phyloP scores from a whole-genome alignment of 2,797 vertebrate species.

The Psittacula echo region DNA sequence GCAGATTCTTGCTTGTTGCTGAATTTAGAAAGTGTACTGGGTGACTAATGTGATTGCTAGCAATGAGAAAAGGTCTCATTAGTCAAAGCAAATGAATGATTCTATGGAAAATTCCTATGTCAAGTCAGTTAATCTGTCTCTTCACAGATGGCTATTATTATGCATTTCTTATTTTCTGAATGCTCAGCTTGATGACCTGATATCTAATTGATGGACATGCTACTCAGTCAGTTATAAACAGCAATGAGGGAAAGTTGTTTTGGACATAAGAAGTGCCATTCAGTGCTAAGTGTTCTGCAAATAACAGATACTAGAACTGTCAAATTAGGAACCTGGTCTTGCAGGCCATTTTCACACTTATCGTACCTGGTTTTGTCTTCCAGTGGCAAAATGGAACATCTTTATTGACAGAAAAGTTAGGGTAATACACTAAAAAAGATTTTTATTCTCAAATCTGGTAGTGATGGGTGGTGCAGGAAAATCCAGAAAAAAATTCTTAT shows the following conservation, averaged over 20 bases:
- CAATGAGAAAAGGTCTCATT: slow-evolving; percentile 44
- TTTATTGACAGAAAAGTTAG: background rate
- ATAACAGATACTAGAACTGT: background rate
- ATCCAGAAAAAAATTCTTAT: background rate
- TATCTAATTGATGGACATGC: background rate
- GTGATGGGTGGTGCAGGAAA: background rate
- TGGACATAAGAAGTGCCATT: background rate
- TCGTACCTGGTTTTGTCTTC: background rate
- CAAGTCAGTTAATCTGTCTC: background rate
- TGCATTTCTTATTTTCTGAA: background rate
- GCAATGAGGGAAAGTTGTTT: background rate
- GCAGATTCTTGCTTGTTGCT: slow-evolving; percentile 6
- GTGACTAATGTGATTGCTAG: slow-evolving; percentile 48
- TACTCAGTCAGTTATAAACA: background rate
- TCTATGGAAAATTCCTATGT: slow-evolving; percentile 39
- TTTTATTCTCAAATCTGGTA: background rate
- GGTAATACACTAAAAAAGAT: background rate
- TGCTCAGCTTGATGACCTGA: background rate
- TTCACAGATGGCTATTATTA: background rate
- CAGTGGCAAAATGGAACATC: background rate
- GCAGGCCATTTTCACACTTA: background rate
- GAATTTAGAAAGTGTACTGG: slow-evolving; percentile 34
- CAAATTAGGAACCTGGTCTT: background rate
- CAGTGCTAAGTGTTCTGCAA: background rate
- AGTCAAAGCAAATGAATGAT: slow-evolving; percentile 15